Conservation (phyloP, 1,140 invertebrate species). For the Euwallacea similis region DNA sequence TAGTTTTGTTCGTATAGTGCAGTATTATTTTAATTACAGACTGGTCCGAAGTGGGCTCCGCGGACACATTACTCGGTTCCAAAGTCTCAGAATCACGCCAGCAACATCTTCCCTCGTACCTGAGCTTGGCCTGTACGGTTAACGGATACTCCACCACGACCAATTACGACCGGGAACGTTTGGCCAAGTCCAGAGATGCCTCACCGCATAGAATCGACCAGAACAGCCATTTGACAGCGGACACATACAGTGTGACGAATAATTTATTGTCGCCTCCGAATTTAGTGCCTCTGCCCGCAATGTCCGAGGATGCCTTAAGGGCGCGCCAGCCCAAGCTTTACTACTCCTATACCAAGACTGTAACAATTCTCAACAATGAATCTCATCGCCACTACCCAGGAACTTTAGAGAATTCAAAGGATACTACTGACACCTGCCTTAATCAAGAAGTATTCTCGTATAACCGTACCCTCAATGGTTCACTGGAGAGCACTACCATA, state of each 20-base stretch:
- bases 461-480: slow-evolving; percentile 10
- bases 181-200: slow-evolving; percentile 66
- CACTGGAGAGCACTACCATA: slow-evolving; percentile 28
- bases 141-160: slow-evolving; percentile 85
- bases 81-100: slow-evolving; percentile 39
- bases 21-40: slow-evolving; percentile 43
- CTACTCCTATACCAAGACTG: slow-evolving; percentile 40
- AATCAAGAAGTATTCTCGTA: slow-evolving; percentile 1
- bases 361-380: slow-evolving; percentile 40
- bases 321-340: slow-evolving; percentile 40
- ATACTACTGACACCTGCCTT: slow-evolving; percentile 46
- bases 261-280: slow-evolving; percentile 52
- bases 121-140: slow-evolving; percentile 85
- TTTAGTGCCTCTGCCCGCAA: slow-evolving; percentile 50
- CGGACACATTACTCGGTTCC: slow-evolving; percentile 48
- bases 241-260: slow-evolving; percentile 38
- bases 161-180: slow-evolving; percentile 75
- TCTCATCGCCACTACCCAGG: slow-evolving; percentile 28
- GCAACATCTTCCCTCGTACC: slow-evolving; percentile 69
- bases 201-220: slow-evolving; percentile 63
- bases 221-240: slow-evolving; percentile 38
- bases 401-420: slow-evolving; percentile 39
- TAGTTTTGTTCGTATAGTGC: slow-evolving; percentile 13
- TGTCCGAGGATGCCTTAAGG: slow-evolving; percentile 45
- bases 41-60: slow-evolving; percentile 49